A percentile compares a stretch with the other conserved stretches of the same genome.
phyloP scores from a whole-genome alignment of 1,140 invertebrate species.

The Bombus huntii region DNA sequence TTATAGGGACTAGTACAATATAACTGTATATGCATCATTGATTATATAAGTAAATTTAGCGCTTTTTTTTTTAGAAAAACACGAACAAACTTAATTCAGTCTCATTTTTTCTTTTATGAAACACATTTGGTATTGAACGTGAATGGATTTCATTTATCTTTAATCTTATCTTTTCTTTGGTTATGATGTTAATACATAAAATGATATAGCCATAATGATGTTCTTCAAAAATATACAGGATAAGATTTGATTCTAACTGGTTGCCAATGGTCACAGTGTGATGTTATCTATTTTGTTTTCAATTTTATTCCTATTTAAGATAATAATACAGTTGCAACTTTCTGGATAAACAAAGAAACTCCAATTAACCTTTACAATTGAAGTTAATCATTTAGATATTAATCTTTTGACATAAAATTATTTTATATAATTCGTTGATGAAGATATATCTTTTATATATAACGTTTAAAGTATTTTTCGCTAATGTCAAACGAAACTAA shows the following conservation, averaged over 20 bases:
- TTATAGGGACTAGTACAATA: no score
- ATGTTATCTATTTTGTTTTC: conserved; percentile 7
- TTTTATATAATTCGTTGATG: background rate
- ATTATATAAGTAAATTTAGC: no score
- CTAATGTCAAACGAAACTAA: background rate
- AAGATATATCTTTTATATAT: background rate
- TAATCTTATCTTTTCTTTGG: conserved; percentile 62
- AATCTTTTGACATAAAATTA: background rate
- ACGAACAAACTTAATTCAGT: background rate
- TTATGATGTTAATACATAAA: conserved; percentile 59
- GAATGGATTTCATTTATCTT: conserved; percentile 52
- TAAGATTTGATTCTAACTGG: conserved; percentile 50
- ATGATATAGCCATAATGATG: conserved; percentile 38
- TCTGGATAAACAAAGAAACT: background rate
- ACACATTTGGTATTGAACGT: background rate
- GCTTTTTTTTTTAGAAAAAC: background rate
- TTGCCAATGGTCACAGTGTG: background rate
- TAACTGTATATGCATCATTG: no score
- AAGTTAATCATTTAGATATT: background rate
- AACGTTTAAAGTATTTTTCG: background rate
- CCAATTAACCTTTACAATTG: background rate
- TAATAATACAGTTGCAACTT: background rate
- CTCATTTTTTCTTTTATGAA: background rate
- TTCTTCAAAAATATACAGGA: conserved; percentile 51
- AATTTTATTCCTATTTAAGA: background rate